These are phyloP conservation scores for Ageneiosus marmoratus DNA, from an alignment of 2,113 vertebrate genomes.

Conservation along the genomic window DNA sequence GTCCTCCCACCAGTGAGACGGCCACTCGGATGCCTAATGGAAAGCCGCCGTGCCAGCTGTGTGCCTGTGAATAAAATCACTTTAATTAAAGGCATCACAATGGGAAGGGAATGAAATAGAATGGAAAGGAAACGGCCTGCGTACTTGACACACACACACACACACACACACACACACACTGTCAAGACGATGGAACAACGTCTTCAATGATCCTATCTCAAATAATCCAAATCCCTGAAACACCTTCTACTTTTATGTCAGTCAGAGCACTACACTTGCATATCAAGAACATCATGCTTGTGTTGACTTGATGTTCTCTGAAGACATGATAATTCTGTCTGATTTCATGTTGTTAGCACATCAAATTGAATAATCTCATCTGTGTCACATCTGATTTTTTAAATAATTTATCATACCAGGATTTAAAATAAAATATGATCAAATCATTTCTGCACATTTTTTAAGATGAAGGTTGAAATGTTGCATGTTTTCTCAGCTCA, in stretches of 20 bases:
- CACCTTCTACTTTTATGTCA: conserved; percentile 26
- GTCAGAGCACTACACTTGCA: conserved; percentile 36
- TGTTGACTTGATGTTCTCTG: conserved; percentile 36
- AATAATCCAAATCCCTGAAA: conserved; percentile 41
- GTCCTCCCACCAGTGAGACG: conserved; percentile 75
- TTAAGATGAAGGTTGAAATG: conserved; percentile 9
- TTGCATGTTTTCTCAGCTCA: conserved; percentile 34
- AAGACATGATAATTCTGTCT: conserved; percentile 18
- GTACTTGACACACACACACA: conserved; percentile 58
- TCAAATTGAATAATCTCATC: conserved; percentile 15
- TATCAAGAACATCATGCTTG: conserved; percentile 28
- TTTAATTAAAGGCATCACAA: conserved; percentile 84
- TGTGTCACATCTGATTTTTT: conserved; percentile 1
- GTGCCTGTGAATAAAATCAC: conserved; percentile 84
- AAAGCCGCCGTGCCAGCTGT: conserved; percentile 81
- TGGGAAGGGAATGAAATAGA: conserved; percentile 74
- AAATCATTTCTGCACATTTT: background rate
- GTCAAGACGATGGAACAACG: conserved; percentile 63
- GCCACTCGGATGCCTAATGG: conserved; percentile 80
- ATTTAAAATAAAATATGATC: conserved; percentile 27
- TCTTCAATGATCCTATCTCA: conserved; percentile 54
- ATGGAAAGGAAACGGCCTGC: conserved; percentile 71
- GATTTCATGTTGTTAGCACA: conserved; percentile 11
- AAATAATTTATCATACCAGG: conserved; percentile 5
- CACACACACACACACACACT: conserved; percentile 50